A percentile compares a stretch with the other conserved stretches of the same genome.
Conservation (phyloP, 2,113 vertebrate genomes). For the Macquaria australasica region DNA sequence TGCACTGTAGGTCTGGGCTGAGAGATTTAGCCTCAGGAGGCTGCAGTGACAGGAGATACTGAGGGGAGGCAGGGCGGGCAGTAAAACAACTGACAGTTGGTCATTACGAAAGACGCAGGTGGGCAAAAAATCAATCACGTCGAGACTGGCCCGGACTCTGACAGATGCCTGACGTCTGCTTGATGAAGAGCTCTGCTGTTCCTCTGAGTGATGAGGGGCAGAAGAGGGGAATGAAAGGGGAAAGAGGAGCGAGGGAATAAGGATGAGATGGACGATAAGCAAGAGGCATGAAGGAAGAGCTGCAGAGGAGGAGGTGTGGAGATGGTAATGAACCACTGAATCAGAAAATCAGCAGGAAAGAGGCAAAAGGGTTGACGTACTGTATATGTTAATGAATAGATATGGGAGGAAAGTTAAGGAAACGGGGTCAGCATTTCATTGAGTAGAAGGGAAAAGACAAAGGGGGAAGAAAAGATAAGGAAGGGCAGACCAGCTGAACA, state of each 20-base stretch:
- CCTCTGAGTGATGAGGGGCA: conserved; percentile 27
- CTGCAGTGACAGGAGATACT: conserved; percentile 53
- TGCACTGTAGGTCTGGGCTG: conserved; percentile 50
- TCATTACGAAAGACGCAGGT: conserved; percentile 76
- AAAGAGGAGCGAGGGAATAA: neutral
- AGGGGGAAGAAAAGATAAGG: neutral
- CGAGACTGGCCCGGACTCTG: conserved; percentile 54
- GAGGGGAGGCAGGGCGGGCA: conserved; percentile 48
- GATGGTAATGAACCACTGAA: conserved; percentile 31
- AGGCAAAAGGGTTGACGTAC: neutral
- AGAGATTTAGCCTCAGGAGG: conserved; percentile 71
- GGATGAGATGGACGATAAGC: conserved; percentile 29
- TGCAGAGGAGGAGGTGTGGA: conserved; percentile 10
- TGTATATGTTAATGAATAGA: conserved; percentile 4
- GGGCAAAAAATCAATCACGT: conserved; percentile 76
- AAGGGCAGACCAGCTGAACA: neutral
- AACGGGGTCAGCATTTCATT: conserved; percentile 18
- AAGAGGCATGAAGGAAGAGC: conserved; percentile 8
- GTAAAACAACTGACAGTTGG: conserved; percentile 78
- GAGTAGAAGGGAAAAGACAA: neutral
- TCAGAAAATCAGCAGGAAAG: conserved; percentile 37
- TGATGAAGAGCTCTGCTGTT: conserved; percentile 73
- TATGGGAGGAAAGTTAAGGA: neutral
- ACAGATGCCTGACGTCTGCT: conserved; percentile 66
- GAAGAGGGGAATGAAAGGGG: neutral